phyloP scores from a whole-genome alignment of 2,888 invertebrate species.

The Erynnis tages region DNA sequence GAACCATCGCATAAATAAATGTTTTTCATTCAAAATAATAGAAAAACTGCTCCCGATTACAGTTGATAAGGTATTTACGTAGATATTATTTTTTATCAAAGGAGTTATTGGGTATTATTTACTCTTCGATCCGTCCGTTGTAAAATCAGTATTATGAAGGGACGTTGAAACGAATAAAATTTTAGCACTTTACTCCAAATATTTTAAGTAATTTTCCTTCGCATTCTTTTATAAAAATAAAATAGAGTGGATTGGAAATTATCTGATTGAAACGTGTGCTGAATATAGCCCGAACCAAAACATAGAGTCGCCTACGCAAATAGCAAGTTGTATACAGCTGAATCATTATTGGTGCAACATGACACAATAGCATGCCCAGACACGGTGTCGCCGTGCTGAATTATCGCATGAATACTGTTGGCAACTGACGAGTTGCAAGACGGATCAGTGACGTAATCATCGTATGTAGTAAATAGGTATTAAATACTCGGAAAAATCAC shows the following conservation, averaged over 20 bases:
- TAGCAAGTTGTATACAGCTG: slow-evolving; percentile 36
- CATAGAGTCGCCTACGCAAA: slow-evolving; percentile 42
- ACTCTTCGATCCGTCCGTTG: no score
- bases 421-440: slow-evolving; percentile 42
- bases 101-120: no score
- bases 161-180: background rate
- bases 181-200: background rate
- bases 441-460: slow-evolving; percentile 14
- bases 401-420: slow-evolving; percentile 57
- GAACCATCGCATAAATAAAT: background rate
- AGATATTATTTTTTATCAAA: no score
- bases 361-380: slow-evolving; percentile 65
- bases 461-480: slow-evolving; percentile 1
- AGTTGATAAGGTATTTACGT: no score
- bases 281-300: slow-evolving; percentile 22
- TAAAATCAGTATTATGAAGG: background rate
- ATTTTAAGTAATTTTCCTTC: background rate
- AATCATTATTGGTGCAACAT: slow-evolving; percentile 62
- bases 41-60: no score
- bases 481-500: slow-evolving; percentile 6
- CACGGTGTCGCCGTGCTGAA: slow-evolving; percentile 65
- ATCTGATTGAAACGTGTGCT: slow-evolving; percentile 13
- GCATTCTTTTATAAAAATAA: background rate
- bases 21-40: background rate
- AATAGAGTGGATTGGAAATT: background rate